These are phyloP conservation scores for Tolmerus cingulatus DNA, from an alignment of 2,888 invertebrate genomes.

Conservation along the genomic window DNA sequence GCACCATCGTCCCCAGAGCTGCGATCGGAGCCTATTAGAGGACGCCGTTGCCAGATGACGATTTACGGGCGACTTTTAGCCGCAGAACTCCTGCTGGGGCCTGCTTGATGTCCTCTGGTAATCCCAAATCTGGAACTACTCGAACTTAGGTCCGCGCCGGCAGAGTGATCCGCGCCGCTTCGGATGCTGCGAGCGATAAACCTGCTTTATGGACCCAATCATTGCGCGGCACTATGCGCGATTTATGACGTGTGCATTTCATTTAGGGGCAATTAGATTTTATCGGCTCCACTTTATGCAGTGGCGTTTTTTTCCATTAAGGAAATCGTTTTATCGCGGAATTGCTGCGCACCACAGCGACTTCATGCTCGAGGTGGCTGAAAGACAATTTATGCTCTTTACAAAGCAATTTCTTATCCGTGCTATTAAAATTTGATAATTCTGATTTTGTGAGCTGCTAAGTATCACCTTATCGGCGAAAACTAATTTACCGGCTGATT, in stretches of 20 bases:
- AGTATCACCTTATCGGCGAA: not conserved
- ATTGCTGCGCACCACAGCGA: no score
- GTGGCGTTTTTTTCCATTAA: not conserved
- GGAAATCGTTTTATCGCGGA: not conserved
- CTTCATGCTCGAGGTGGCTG: not conserved
- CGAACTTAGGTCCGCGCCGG: not conserved
- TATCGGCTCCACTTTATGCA: constrained; percentile 40
- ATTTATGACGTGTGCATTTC: constrained; percentile 47
- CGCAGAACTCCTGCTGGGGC: not conserved
- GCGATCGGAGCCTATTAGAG: constrained; percentile 8
- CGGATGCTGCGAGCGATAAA: constrained; percentile 34
- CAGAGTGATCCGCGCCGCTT: constrained; percentile 18
- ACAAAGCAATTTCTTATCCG: not conserved
- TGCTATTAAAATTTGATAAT: not conserved
- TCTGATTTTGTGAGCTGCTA: not conserved
- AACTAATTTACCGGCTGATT: not conserved
- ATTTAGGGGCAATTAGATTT: constrained; percentile 45
- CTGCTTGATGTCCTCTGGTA: not conserved
- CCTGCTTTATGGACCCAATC: constrained; percentile 40
- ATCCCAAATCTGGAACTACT: not conserved
- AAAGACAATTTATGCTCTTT: not conserved
- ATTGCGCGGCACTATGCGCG: constrained; percentile 33
- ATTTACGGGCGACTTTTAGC: not conserved
- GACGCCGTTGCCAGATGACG: constrained; percentile 19
- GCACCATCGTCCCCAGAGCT: not conserved